Evolutionary conservation across 2,797 vertebrate genomes (phyloP), one percentile per base, ranked within the genome.

Genomic region (Loriculus beryllinus): DNA sequence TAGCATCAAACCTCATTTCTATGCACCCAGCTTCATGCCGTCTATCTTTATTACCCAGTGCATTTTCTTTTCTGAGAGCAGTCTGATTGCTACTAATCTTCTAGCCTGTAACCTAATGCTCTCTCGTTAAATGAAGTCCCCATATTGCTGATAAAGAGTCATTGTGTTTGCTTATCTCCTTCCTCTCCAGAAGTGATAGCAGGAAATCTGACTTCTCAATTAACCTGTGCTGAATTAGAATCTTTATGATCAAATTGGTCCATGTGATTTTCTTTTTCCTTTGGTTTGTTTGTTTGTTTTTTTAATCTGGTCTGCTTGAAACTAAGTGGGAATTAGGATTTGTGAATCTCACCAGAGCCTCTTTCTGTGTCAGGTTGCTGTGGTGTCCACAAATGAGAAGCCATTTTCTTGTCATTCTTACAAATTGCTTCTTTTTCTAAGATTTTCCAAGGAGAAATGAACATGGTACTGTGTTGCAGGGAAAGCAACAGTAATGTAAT

Each of bases 161-260:
- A 82, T 93, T 93, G 94, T 94, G 77, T 65, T 93, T 6, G 29
- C 92, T 95, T 96, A 96, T 96, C 96, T 94, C 59, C 39, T 87
- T 90, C 82, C 89, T 94, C 89, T 94, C 89, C 93, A 91, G 77
- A 89, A 92, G 59, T 76, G 86, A 95, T 94, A 95, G 90, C 79
- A 78, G 84, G 51, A 93, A 96, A 96, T 89, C 93, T 92, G 94
- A 95, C 93, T 94, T 93, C 91, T 94, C 92, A 95, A 94, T 96
- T 96, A 96, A 96, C 95, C 91, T 88, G 70, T 35, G 86, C 80
- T 84, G 89, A 93, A 94, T 96, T 79, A 93, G 88, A 94, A 95
- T 94, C 81, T 88, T 88, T 72, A 48, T 72, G 60, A 94, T 92
- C 92, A 40, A 93, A 92, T 82, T 76, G 83, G 89, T 72, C 8